phyloP scores from a whole-genome alignment of 2,888 invertebrate genomes.

The Lithophane semibrunnea region DNA sequence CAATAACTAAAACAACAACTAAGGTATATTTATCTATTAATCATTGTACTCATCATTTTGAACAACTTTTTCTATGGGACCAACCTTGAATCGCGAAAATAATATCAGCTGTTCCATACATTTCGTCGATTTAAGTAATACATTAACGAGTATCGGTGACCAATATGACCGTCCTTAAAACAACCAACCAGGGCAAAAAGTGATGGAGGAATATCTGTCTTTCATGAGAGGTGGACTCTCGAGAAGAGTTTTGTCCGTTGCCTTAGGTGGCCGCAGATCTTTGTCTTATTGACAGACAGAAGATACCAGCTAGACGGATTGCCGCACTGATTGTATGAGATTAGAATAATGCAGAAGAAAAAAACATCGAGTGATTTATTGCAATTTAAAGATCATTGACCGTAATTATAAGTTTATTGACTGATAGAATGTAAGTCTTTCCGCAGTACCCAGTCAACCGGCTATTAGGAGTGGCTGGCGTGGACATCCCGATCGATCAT shows the following conservation, averaged over 20 bases:
- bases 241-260: not conserved
- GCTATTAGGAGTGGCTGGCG: conserved; percentile 85
- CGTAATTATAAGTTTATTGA: conserved; percentile 3
- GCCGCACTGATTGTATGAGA: not conserved
- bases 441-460: conserved; percentile 85
- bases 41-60: too few relatives aligned
- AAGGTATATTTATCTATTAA: too few relatives aligned
- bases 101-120: too few relatives aligned
- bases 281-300: not conserved
- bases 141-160: too few relatives aligned
- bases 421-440: conserved; percentile 29
- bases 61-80: too few relatives aligned
- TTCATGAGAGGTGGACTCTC: too few relatives aligned
- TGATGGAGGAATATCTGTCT: too few relatives aligned
- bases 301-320: not conserved
- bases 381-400: conserved; percentile 10
- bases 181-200: too few relatives aligned
- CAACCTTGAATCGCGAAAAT: too few relatives aligned
- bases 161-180: too few relatives aligned
- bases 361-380: conserved; percentile 9
- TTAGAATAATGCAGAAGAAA: conserved; percentile 5
- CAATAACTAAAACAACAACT: too few relatives aligned
- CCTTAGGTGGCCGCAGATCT: not conserved
- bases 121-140: too few relatives aligned
- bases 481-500: conserved; percentile 87